These are phyloP conservation scores for Dermolepida albohirtum DNA, from an alignment of 2,888 invertebrate genomes.

Conservation along the genomic window DNA sequence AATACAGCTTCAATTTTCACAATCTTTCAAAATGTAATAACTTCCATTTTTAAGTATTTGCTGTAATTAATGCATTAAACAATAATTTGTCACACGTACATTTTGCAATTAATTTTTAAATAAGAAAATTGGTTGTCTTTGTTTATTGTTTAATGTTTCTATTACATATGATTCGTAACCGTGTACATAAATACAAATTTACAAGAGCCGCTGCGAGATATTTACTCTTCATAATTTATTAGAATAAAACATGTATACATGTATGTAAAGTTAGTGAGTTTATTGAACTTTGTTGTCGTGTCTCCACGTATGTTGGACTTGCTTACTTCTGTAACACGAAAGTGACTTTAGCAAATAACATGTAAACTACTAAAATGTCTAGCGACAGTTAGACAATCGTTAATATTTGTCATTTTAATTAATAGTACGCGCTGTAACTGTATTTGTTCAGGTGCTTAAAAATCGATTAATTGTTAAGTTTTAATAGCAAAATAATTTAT, in stretches of 20 bases:
- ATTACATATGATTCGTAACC: background rate
- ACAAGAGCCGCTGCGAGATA: background rate
- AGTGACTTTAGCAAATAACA: constrained; percentile 22
- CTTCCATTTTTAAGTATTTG: too few relatives aligned
- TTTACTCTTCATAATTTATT: constrained; percentile 27
- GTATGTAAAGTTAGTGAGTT: constrained; percentile 32
- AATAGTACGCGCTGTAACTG: constrained; percentile 13
- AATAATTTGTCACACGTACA: too few relatives aligned
- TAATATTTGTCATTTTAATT: constrained; percentile 31
- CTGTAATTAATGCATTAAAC: too few relatives aligned
- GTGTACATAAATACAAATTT: background rate
- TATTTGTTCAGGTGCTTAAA: background rate
- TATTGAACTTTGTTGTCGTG: constrained; percentile 31
- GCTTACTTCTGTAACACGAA: constrained; percentile 22
- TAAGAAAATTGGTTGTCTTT: too few relatives aligned
- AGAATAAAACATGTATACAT: constrained; percentile 24
- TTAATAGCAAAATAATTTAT: too few relatives aligned
- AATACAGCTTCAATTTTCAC: too few relatives aligned
- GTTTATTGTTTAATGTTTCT: too few relatives aligned
- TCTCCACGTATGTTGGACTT: constrained; percentile 12
- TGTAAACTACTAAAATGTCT: constrained; percentile 18
- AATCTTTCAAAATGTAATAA: too few relatives aligned
- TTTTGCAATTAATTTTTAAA: too few relatives aligned
- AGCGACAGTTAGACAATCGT: constrained; percentile 19
- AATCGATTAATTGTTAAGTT: background rate